Base-by-base conservation (phyloP, 2,888 invertebrate genomes). In the Linnaemya vulpina region DNA sequence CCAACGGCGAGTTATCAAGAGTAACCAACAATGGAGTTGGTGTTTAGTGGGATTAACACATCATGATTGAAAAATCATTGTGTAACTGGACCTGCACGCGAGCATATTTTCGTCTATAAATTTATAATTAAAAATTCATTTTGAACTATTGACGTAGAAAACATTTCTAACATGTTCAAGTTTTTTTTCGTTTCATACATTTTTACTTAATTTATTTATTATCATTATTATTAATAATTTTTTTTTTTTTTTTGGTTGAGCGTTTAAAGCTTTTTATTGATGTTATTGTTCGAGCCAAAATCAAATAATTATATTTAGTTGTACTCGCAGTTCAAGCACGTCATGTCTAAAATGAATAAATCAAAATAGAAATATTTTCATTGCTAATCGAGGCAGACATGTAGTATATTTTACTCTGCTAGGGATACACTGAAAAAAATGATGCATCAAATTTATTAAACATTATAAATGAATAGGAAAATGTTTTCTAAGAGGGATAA, bases 71-170 rank as follows among this genome's bases (percentile, higher is more conserved):
- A 73, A 43, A 40, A 75, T 51, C 67, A 82, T 71, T 68, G 68
- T 79, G 30, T 62, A 62, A 68, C 30, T 81, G 30, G 62, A 53
- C 35, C 60, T 73, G 20, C 73, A 74, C 51, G 67, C 43, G 35
- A 67, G 1, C 20, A n/a, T 17, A 49, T 70, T 40, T 30, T 60
- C 2, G 11, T 58, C 11, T 25, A 30, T 60, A 43, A 62, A 30
- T 67, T 67, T 51, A n/a, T 25, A 53, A 73, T 62, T 51, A 67
- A 20, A 79, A 71, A 55, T 71, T 35, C 35, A 71, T 71, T 46
- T 60, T 71, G 17, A 65, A 55, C 79, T 71, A 49, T 55, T 79
- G 71, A 55, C 55, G 71, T 79, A 73, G 63, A 79, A 78, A 71
- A 71, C 25, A 71, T 79, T 67, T 67, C 67, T 35, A 55, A 2